Percentiles rank a stretch among this genome's conserved stretches.
Evolutionary conservation across 2,797 vertebrate species (phyloP).

Genomic region (Thalassophryne amazonica): DNA sequence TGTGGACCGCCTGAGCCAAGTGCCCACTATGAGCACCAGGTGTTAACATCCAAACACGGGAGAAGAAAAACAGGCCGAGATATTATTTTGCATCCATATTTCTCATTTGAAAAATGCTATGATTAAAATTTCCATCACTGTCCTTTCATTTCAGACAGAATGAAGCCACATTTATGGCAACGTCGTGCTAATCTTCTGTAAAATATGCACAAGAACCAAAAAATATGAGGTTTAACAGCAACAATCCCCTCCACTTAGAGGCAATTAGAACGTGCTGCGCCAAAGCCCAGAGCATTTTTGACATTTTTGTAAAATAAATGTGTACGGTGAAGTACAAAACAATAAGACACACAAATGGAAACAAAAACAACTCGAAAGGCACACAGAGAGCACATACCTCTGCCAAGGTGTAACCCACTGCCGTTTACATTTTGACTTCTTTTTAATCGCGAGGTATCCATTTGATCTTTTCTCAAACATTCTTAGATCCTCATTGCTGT

Average conservation of each 20-base stretch:
- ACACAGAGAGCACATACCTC: too few species aligned
- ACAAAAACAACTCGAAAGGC: too few species aligned
- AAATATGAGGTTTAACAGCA: slow-evolving; percentile 25
- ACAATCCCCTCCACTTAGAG: slow-evolving; percentile 48
- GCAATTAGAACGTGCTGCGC: slow-evolving; percentile 28
- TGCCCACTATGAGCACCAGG: slow-evolving; percentile 3
- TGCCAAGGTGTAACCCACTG: too few species aligned
- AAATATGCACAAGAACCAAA: neutral
- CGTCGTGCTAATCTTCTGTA: too few species aligned
- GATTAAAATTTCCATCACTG: slow-evolving; percentile 25
- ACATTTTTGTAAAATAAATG: too few species aligned
- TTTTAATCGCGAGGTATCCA: too few species aligned
- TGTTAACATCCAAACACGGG: too few species aligned
- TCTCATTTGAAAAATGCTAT: slow-evolving; percentile 15
- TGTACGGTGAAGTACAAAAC: too few species aligned
- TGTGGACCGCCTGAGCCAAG: slow-evolving; percentile 29
- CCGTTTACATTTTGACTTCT: too few species aligned
- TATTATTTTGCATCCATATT: slow-evolving; percentile 25
- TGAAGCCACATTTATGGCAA: slow-evolving; percentile 42
- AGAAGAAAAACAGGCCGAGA: slow-evolving; percentile 8
- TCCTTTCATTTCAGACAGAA: slow-evolving; percentile 27
- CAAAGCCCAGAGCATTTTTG: slow-evolving; percentile 38
- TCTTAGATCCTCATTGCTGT: too few species aligned
- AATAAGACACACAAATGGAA: slow-evolving; percentile 47
- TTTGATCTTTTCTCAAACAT: too few species aligned